A percentile compares a stretch with the other conserved stretches of the same genome.
Evolutionary conservation across 2,113 vertebrate genomes (phyloP).

Genomic region (Pogonocichla stellata): DNA sequence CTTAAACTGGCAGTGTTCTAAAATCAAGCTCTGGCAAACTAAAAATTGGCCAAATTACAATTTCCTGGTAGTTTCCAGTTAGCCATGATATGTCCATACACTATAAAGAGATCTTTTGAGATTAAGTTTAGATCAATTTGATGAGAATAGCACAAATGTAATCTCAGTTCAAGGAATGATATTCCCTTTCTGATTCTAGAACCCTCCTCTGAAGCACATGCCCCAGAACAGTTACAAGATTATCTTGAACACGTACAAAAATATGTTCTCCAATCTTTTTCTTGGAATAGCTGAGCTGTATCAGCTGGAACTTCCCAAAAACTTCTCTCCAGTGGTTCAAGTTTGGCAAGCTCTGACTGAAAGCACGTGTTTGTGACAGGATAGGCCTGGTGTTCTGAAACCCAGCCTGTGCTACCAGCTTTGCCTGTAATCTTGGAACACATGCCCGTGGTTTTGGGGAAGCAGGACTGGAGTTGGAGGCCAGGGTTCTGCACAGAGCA

Average conservation of each 20-base stretch:
- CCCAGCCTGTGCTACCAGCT: neutral
- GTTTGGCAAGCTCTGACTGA: neutral
- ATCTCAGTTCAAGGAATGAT: neutral
- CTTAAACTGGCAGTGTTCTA: neutral
- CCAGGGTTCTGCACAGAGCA: neutral
- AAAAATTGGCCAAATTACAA: neutral
- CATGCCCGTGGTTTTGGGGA: rapidly evolving
- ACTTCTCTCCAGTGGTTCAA: neutral
- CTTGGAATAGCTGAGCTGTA: conserved; percentile 11
- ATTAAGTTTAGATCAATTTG: neutral
- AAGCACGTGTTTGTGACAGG: conserved; percentile 19
- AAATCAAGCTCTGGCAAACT: neutral
- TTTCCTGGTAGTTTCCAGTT: neutral
- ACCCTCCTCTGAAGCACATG: neutral
- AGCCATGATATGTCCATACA: no score
- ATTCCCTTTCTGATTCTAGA: neutral
- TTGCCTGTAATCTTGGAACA: neutral
- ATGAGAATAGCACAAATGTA: neutral
- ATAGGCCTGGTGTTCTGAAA: neutral
- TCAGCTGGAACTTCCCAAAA: conserved; percentile 18
- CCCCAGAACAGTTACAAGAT: neutral
- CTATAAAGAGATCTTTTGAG: neutral
- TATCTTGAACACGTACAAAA: neutral
- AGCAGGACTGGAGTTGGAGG: neutral
- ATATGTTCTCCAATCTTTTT: neutral